These are phyloP conservation scores for Apostichopus japonicus DNA, from an alignment of 35 echinoderm and acorn worm species.

Conservation along the genomic window DNA sequence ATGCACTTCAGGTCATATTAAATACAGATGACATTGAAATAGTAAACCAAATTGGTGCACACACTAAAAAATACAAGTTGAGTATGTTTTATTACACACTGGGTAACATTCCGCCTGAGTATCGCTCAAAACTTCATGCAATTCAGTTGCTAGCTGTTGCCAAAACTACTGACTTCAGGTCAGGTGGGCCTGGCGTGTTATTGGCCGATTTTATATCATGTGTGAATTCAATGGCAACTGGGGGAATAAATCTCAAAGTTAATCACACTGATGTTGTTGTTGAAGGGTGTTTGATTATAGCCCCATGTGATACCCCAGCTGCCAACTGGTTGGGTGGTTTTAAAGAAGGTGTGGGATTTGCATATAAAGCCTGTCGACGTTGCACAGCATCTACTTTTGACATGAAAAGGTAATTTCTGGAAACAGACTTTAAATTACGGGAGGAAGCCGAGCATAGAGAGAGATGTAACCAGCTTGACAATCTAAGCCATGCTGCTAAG, in stretches of 20 bases:
- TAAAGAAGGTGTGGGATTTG: slow-evolving; percentile 82
- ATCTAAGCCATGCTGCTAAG: neutral
- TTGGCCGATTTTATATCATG: slow-evolving; percentile 45
- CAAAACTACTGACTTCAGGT: slow-evolving; percentile 45
- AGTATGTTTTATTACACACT: slow-evolving; percentile 59
- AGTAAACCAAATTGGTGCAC: slow-evolving; percentile 60
- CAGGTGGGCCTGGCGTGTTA: neutral
- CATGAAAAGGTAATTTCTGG: slow-evolving; percentile 63
- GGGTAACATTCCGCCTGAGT: slow-evolving; percentile 55
- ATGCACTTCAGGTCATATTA: slow-evolving; percentile 21
- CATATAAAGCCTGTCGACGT: slow-evolving; percentile 62
- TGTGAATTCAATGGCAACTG: slow-evolving; percentile 47
- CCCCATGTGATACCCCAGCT: slow-evolving; percentile 69
- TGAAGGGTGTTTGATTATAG: slow-evolving; percentile 60
- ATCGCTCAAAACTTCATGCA: slow-evolving; percentile 12
- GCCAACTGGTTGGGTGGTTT: slow-evolving; percentile 63
- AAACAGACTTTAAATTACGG: slow-evolving; percentile 45
- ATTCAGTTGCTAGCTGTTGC: slow-evolving; percentile 71
- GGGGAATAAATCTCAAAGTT: slow-evolving; percentile 31
- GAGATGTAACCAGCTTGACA: slow-evolving; percentile 33
- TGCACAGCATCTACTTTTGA: slow-evolving; percentile 41
- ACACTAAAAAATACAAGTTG: slow-evolving; percentile 69
- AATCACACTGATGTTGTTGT: slow-evolving; percentile 24
- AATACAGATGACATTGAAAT: slow-evolving; percentile 74
- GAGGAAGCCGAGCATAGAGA: slow-evolving; percentile 49